Evolutionary conservation across 2,113 vertebrate genomes (phyloP).

Genomic region (Arothron firmamentum): DNA sequence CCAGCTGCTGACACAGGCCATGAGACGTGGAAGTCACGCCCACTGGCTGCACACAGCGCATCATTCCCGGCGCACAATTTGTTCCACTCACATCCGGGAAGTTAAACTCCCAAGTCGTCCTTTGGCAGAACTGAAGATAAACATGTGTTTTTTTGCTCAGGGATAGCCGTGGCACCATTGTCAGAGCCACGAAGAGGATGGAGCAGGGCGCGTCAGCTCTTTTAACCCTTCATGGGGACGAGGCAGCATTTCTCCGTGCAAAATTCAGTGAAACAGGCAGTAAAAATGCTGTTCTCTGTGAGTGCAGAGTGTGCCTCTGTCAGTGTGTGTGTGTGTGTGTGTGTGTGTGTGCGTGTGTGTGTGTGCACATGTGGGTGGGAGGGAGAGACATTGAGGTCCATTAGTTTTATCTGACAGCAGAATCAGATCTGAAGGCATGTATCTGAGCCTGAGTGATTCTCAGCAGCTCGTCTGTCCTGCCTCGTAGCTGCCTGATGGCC

Average conservation of each 20-base stretch:
- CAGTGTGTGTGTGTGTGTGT: not conserved
- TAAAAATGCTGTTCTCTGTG: not conserved
- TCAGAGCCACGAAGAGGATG: too few species aligned
- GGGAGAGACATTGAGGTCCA: constrained; percentile 18
- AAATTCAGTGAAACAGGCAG: not conserved
- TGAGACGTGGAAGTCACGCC: constrained; percentile 27
- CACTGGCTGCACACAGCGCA: not conserved
- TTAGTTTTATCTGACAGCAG: constrained; percentile 58
- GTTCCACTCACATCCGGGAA: not conserved
- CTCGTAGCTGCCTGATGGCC: constrained; percentile 19
- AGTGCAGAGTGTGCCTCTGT: not conserved
- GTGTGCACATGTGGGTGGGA: not conserved
- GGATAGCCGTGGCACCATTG: too few species aligned
- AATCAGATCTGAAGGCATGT: constrained; percentile 54
- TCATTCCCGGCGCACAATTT: not conserved
- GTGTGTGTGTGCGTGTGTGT: not conserved
- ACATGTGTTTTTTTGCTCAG: too few species aligned
- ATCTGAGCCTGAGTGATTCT: constrained; percentile 32
- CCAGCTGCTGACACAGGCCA: constrained; percentile 17
- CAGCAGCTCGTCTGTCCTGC: constrained; percentile 19
- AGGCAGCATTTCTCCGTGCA: constrained; percentile 11
- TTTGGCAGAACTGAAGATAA: too few species aligned
- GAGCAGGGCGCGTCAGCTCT: too few species aligned
- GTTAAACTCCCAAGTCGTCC: too few species aligned
- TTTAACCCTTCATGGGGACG: too few species aligned